Conservation (phyloP, 2,113 vertebrate genomes). For the Nyctereutes procyonoides region DNA sequence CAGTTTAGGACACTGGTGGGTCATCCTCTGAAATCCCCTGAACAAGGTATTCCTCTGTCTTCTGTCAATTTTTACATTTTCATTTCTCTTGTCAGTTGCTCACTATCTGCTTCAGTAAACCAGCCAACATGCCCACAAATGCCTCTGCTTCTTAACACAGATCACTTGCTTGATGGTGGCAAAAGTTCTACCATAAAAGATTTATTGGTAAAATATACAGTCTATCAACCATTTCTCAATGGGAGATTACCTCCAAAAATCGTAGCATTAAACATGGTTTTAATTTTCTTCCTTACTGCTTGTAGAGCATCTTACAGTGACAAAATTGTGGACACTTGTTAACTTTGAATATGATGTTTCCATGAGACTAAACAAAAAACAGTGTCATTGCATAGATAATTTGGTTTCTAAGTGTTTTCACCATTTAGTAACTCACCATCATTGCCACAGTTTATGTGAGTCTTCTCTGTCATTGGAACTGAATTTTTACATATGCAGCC, state of each 20-base stretch:
- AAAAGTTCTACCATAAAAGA: background rate
- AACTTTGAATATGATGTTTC: background rate
- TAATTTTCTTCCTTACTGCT: background rate
- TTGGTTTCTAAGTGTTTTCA: background rate
- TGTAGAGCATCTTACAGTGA: background rate
- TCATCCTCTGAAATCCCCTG: background rate
- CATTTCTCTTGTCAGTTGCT: background rate
- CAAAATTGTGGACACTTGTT: background rate
- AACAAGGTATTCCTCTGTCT: background rate
- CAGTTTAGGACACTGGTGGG: background rate
- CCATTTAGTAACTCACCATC: background rate
- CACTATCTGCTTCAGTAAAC: background rate
- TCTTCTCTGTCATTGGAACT: conserved; percentile 1
- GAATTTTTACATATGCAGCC: background rate
- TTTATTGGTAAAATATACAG: background rate
- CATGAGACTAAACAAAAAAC: background rate
- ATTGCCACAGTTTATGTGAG: background rate
- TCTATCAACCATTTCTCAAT: background rate
- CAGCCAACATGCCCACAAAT: background rate
- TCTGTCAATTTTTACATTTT: background rate
- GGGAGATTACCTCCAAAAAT: background rate
- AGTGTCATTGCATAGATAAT: background rate
- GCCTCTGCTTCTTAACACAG: background rate
- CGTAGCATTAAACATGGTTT: background rate
- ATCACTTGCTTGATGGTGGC: background rate